These are phyloP conservation scores for Tyto alba DNA, from an alignment of 2,113 vertebrate species.

Conservation along the genomic window DNA sequence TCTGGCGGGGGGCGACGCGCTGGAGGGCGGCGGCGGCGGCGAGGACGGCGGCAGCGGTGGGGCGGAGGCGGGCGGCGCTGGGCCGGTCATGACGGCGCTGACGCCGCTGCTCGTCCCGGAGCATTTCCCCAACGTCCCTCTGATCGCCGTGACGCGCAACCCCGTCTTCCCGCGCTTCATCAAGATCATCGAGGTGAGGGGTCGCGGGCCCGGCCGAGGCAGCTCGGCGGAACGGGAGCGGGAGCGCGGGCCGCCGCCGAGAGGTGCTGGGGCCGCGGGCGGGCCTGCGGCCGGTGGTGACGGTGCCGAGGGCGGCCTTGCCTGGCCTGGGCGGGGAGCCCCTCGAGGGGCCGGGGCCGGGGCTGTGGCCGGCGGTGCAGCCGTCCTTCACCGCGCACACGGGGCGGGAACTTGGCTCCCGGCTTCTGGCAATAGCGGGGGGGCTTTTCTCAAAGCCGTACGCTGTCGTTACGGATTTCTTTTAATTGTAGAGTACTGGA, in stretches of 20 bases:
- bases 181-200: slow-evolving; percentile 94
- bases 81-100: slow-evolving; percentile 85
- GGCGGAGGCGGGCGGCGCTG: slow-evolving; percentile 2
- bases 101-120: slow-evolving; percentile 91
- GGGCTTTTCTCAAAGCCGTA: rapidly evolving
- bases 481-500: too few relatives aligned
- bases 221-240: too few relatives aligned
- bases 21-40: slow-evolving; percentile 75
- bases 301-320: too few relatives aligned
- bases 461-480: background rate
- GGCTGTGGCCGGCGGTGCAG: background rate
- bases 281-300: background rate
- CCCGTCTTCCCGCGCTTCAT: slow-evolving; percentile 97
- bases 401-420: rapidly evolving
- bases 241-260: background rate
- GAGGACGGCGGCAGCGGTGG: slow-evolving; percentile 22
- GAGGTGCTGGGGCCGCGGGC: too few relatives aligned
- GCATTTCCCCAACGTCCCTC: slow-evolving; percentile 90
- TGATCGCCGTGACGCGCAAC: slow-evolving; percentile 91
- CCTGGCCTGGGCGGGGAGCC: background rate
- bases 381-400: rapidly evolving
- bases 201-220: background rate
- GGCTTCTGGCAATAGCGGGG: rapidly evolving
- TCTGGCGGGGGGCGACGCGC: slow-evolving; percentile 66
- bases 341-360: too few relatives aligned